Evolutionary conservation across 2,888 invertebrate genomes (phyloP).

Genomic region (Andrena hattorfiana): DNA sequence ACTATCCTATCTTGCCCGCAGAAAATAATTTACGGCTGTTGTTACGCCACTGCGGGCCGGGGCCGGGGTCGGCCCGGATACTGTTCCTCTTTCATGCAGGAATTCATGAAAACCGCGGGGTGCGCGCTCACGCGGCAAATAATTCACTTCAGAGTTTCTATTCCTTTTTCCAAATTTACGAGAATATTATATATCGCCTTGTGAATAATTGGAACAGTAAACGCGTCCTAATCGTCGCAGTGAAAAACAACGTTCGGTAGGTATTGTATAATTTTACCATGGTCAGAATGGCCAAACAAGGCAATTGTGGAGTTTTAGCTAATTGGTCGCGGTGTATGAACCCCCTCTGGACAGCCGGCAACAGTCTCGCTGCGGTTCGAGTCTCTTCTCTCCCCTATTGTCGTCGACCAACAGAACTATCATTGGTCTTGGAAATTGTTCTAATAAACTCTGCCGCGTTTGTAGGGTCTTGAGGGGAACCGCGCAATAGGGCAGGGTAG

Average conservation of each 20-base stretch:
- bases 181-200: too few species aligned
- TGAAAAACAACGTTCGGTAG: too few species aligned
- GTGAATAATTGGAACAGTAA: too few species aligned
- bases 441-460: slow-evolving; percentile 75
- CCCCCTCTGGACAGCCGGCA: slow-evolving; percentile 56
- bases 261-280: slow-evolving; percentile 18
- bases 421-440: slow-evolving; percentile 69
- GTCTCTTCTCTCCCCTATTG: slow-evolving; percentile 34
- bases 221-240: too few species aligned
- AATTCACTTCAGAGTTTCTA: slow-evolving; percentile 1
- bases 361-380: slow-evolving; percentile 59
- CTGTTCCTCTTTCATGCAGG: slow-evolving; percentile 27
- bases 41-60: slow-evolving; percentile 58
- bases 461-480: slow-evolving; percentile 12
- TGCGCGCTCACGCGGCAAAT: slow-evolving; percentile 28
- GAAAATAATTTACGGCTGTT: slow-evolving; percentile 65
- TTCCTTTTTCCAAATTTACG: slow-evolving; percentile 12
- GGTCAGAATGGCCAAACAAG: slow-evolving; percentile 37
- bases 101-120: slow-evolving; percentile 52
- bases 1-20: slow-evolving; percentile 36
- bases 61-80: background rate
- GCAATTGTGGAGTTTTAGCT: slow-evolving; percentile 62
- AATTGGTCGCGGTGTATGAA: slow-evolving; percentile 70
- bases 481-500: too few species aligned
- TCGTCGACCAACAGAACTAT: slow-evolving; percentile 28